Evolutionary conservation across 2,888 invertebrate species (phyloP), one percentile per base, ranked within the genome.

Genomic region (Drosophila helvetica): DNA sequence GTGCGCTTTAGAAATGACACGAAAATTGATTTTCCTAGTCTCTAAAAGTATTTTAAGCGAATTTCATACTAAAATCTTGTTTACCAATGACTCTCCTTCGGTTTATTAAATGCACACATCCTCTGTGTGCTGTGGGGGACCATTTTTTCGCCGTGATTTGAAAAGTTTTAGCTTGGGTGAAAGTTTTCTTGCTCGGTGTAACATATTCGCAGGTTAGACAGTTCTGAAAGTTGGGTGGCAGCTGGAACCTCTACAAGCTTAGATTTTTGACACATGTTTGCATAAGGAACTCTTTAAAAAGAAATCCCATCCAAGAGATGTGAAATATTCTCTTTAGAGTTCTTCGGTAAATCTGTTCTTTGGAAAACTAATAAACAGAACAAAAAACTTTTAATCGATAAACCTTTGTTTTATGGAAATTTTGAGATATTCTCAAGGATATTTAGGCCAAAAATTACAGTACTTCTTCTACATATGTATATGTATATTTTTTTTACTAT

Each of bases 11-110:
- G 12, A 18, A 18, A 46, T 46, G 50, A n/a, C 15, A 25, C 33
- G 33, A 17, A 56, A 66, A 66, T 66, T 66, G 68, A 67, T 67
- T 67, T 67, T 69, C 46, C 17, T 45, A 57, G 50, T 58, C 50
- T 69, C 51, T 51, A 33, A 45, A 67, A 50, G 68, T 46, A 68
- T 57, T 67, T 51, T 54, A 70, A 50, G 30, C 42, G 45, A 38
- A 18, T 46, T 51, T 30, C 25, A 43, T 18, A 46, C 56, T 56
- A 38, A 60, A 54, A 53, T 19, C 43, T 19, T 53, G 65, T 66
- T 38, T 65, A 30, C 8, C 46, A 17, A 18, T 48, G 38, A 27
- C 38, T 47, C 19, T 42, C 50, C 33, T 9, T 33, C n/a, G 48
- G 30, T 47, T 50, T 55, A 48, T 48, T 66, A 43, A 66, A 55